phyloP scores from a whole-genome alignment of 2,113 vertebrate species.

The Ceratotherium simum region DNA sequence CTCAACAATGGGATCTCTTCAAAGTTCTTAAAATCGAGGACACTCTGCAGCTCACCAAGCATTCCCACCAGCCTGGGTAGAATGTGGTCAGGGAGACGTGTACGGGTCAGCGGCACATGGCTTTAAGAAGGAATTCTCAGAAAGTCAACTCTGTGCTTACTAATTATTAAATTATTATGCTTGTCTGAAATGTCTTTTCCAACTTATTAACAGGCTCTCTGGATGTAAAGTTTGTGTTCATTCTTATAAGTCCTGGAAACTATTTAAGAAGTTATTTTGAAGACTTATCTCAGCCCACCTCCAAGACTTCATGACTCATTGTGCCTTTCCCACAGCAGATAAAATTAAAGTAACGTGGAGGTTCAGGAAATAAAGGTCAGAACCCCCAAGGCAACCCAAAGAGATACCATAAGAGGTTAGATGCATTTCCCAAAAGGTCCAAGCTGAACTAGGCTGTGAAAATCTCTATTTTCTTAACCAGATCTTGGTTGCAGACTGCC shows the following conservation, averaged over 20 bases:
- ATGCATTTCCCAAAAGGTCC: neutral
- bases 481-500: neutral
- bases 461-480: neutral
- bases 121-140: neutral
- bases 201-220: neutral
- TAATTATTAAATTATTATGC: rapidly evolving
- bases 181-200: neutral
- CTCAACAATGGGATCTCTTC: neutral
- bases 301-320: constrained; percentile 31
- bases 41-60: neutral
- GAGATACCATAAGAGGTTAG: neutral
- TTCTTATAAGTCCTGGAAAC: neutral
- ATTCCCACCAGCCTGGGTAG: neutral
- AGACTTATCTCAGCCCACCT: neutral
- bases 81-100: rapidly evolving
- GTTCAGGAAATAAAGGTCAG: neutral
- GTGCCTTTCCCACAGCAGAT: neutral
- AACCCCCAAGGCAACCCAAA: neutral
- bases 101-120: neutral
- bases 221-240: neutral
- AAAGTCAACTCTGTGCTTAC: neutral
- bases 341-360: neutral
- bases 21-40: neutral
- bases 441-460: neutral
- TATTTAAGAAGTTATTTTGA: neutral